These are phyloP conservation scores for Zeus faber DNA, from an alignment of 2,113 vertebrate species.

Conservation along the genomic window DNA sequence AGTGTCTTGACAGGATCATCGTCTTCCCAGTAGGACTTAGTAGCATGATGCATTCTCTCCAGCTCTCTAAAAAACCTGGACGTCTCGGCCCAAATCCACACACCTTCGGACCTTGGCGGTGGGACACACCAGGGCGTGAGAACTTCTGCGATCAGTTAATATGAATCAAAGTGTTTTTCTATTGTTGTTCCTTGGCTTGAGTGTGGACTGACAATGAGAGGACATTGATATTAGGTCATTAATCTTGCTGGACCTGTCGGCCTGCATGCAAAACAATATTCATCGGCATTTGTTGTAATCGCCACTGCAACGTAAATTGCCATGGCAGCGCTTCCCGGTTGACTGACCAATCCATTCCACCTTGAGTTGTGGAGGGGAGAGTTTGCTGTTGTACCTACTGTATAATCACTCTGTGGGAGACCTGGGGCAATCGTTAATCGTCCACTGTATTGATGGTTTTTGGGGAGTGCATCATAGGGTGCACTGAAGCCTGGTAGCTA, in stretches of 20 bases:
- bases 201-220: constrained; percentile 10
- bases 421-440: background rate
- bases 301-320: constrained; percentile 1
- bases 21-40: background rate
- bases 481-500: background rate
- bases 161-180: constrained; percentile 19
- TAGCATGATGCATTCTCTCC: background rate
- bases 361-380: background rate
- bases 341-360: background rate
- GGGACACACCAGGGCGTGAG: constrained; percentile 13
- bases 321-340: background rate
- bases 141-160: constrained; percentile 27
- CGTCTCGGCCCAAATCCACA: constrained; percentile 15
- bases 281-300: constrained; percentile 5
- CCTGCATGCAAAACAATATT: background rate
- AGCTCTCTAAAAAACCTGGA: background rate
- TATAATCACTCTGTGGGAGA: background rate
- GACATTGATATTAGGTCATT: constrained; percentile 23
- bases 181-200: background rate
- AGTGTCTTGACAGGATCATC: background rate
- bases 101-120: background rate
- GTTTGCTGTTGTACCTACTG: background rate
- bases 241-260: constrained; percentile 21
- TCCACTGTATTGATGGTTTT: background rate
- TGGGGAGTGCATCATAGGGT: background rate